Evolutionary conservation across 2,113 vertebrate species (phyloP), one percentile per base, ranked within the genome.

Genomic region (Bombycilla garrulus): DNA sequence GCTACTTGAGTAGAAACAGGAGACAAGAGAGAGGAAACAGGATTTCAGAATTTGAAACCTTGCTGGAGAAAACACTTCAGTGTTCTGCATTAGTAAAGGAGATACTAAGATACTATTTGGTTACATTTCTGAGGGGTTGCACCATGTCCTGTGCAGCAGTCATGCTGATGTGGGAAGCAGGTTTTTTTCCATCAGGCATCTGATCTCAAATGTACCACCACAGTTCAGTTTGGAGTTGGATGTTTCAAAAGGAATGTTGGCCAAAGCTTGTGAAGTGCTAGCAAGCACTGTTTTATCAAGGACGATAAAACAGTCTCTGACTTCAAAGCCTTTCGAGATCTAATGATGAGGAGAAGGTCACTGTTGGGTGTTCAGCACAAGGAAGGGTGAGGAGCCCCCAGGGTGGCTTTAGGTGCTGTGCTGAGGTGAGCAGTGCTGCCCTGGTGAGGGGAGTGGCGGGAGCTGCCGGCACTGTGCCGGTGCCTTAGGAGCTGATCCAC

Each of bases 401-500:
- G 2, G 21, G 36, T 45, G 25, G 11, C 8, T 54, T 10, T 3
- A 10, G 12, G 35, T 13, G 47, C n/a, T 42, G 4, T 11, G 61
- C 56, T 58, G 61, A 40, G 78, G 8, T 35, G 71, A 12, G 45
- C 28, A 45, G 8, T 2, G 12, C 10, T 40, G 67, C 48, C 73
- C 56, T 9, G 31, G 69, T 40, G 6, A 6, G 15, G 35, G 51
- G 12, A 36, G 3, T 3, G 28, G 13, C 0, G 0, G 0, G 23
- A 47, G 77, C 28, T 24, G 47, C 47, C 33, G 1, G 5, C 21
- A 3, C 45, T 0, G 0, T 12, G 31, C 2, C 1, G 1, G 35
- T 47, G 11, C 0, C 0, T 0, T 0, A 19, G 38, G 29, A 19
- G 24, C 9, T 2, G 11, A 14, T 40, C 36, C n/a, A 2, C 5